A percentile compares a stretch with the other conserved stretches of the same genome.
Evolutionary conservation across 2,888 invertebrate species (phyloP).

Genomic region (Volucella inflata): DNA sequence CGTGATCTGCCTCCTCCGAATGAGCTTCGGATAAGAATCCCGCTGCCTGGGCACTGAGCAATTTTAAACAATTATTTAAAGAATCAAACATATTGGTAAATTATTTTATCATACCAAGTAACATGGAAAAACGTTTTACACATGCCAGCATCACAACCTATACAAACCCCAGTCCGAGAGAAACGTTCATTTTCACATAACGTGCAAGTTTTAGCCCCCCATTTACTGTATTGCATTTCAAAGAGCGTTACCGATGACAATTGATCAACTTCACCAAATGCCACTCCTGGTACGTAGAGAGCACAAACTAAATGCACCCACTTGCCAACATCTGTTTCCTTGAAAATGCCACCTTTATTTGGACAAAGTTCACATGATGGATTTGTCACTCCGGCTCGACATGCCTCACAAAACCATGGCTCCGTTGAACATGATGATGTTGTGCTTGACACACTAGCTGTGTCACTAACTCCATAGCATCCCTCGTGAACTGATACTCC

Average conservation of each 20-base stretch:
- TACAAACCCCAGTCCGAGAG: constrained; percentile 96
- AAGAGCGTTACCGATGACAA: constrained; percentile 96
- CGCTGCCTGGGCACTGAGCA: constrained; percentile 93
- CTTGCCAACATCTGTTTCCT: constrained; percentile 98
- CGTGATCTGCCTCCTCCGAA: constrained; percentile 94
- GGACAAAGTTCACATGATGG: constrained; percentile 98
- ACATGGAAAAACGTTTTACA: constrained; percentile 99
- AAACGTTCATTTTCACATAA: constrained; percentile 94
- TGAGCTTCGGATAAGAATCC: constrained; percentile 96
- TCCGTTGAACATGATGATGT: constrained; percentile 98
- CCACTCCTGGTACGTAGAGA: constrained; percentile 97
- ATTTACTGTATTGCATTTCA: constrained; percentile 98
- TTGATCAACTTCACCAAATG: constrained; percentile 97
- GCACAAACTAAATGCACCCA: constrained; percentile 99
- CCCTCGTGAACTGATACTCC: constrained; percentile 98
- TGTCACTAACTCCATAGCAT: constrained; percentile 97
- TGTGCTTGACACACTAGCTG: constrained; percentile 95
- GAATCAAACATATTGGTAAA: neutral
- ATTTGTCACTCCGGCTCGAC: constrained; percentile 94
- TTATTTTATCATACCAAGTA: constrained; percentile 89
- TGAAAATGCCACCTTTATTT: constrained; percentile 94
- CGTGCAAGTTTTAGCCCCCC: constrained; percentile 96
- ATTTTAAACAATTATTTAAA: constrained; percentile 32
- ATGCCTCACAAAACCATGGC: constrained; percentile 99
- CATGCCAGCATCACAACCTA: constrained; percentile 99